A percentile compares a stretch with the other conserved stretches of the same genome.
phyloP scores from a whole-genome alignment of 2,797 vertebrate genomes.

The Xyrichtys novacula region DNA sequence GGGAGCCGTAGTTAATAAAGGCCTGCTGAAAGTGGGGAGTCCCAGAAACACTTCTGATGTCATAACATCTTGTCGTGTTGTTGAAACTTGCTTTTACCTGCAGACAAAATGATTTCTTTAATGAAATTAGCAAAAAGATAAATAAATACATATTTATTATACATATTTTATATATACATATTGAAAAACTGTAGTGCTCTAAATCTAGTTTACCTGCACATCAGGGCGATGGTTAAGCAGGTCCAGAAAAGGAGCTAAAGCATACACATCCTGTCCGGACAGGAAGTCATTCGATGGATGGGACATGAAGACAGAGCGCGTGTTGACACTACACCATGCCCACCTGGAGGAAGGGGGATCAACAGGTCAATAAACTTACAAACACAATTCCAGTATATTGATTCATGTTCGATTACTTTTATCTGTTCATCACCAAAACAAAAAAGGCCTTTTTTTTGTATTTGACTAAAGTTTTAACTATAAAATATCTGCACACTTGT shows the following conservation, averaged over 20 bases:
- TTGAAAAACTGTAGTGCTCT: no score
- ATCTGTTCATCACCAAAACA: not conserved
- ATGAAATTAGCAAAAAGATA: not conserved
- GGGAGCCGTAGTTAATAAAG: conserved; percentile 94
- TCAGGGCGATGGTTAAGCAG: conserved; percentile 93
- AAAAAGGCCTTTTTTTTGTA: not conserved
- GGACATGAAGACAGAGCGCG: conserved; percentile 92
- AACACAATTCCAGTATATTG: not conserved
- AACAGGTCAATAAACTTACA: not conserved
- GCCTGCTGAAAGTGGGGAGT: conserved; percentile 85
- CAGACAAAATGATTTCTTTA: not conserved
- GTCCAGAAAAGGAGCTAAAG: conserved; percentile 93
- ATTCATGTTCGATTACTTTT: no score
- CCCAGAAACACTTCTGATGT: conserved; percentile 82
- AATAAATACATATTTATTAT: no score
- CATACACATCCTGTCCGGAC: conserved; percentile 87
- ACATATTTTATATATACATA: no score
- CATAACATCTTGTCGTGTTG: conserved; percentile 85
- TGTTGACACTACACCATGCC: conserved; percentile 97
- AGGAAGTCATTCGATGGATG: conserved; percentile 79
- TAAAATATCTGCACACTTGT: not conserved
- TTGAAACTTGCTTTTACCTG: conserved; percentile 93
- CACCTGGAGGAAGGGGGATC: conserved; percentile 74
- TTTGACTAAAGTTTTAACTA: not conserved
- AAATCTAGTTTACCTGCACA: conserved; percentile 89